These are phyloP conservation scores for Trissolcus japonicus DNA, from an alignment of 2,888 invertebrate genomes.

Conservation along the genomic window DNA sequence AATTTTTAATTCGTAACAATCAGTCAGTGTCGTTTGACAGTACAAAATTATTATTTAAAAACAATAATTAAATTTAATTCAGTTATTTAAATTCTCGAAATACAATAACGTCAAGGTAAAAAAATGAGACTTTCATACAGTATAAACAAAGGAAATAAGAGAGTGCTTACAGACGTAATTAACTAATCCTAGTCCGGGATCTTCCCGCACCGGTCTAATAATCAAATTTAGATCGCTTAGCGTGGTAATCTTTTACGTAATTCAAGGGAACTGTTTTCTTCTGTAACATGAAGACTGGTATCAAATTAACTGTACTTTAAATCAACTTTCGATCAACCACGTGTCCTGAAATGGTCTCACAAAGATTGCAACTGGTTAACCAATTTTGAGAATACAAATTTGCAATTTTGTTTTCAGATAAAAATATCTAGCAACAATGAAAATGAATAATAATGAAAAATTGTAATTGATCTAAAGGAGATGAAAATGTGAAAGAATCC, in stretches of 20 bases:
- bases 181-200: constrained; percentile 13
- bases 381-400: too few species aligned
- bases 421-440: too few species aligned
- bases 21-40: not conserved
- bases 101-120: not conserved
- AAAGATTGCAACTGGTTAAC: too few species aligned
- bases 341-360: too few species aligned
- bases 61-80: too few species aligned
- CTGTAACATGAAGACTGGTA: not conserved
- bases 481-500: too few species aligned
- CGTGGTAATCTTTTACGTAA: constrained; percentile 9
- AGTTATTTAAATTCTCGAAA: too few species aligned
- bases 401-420: too few species aligned
- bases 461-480: too few species aligned
- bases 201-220: constrained; percentile 26
- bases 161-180: constrained; percentile 3
- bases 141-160: not conserved
- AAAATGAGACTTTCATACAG: not conserved
- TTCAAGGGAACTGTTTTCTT: not conserved
- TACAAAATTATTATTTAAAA: not conserved
- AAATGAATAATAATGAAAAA: too few species aligned
- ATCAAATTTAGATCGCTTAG: constrained; percentile 23
- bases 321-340: too few species aligned
- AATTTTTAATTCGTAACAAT: not conserved
- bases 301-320: too few species aligned